phyloP scores from a whole-genome alignment of 2,888 invertebrate species.

The Lepeophtheirus nordmannii region DNA sequence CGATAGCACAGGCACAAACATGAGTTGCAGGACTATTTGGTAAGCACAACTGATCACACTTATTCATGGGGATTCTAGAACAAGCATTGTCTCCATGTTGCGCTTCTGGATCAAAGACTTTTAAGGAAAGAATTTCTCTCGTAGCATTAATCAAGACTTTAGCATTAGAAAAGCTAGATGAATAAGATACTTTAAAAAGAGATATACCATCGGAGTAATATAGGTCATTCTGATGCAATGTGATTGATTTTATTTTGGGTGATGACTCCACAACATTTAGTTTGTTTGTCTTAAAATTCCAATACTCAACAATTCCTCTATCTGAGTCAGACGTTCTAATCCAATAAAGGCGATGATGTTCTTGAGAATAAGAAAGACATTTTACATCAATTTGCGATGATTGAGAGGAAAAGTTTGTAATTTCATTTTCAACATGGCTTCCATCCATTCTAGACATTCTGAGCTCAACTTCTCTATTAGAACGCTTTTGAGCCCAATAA shows the following conservation, averaged over 20 bases:
- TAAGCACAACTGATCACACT: constrained; percentile 57
- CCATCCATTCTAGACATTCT: constrained; percentile 21
- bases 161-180: background rate
- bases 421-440: background rate
- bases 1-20: constrained; percentile 60
- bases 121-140: constrained; percentile 27
- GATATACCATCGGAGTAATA: constrained; percentile 1
- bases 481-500: constrained; percentile 16
- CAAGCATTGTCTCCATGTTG: constrained; percentile 47
- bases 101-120: constrained; percentile 49
- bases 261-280: background rate
- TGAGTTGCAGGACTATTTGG: constrained; percentile 43
- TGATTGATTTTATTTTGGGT: background rate
- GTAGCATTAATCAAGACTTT: constrained; percentile 3
- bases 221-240: background rate
- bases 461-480: background rate
- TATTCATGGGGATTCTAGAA: constrained; percentile 31
- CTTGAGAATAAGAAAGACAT: background rate
- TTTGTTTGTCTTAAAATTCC: background rate
- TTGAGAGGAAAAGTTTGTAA: background rate
- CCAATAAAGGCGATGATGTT: background rate
- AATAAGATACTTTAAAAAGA: background rate
- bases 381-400: background rate
- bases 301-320: background rate
- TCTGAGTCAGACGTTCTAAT: background rate